Evolutionary conservation across 2,888 invertebrate species (phyloP).

Genomic region (Apoda limacodes): DNA sequence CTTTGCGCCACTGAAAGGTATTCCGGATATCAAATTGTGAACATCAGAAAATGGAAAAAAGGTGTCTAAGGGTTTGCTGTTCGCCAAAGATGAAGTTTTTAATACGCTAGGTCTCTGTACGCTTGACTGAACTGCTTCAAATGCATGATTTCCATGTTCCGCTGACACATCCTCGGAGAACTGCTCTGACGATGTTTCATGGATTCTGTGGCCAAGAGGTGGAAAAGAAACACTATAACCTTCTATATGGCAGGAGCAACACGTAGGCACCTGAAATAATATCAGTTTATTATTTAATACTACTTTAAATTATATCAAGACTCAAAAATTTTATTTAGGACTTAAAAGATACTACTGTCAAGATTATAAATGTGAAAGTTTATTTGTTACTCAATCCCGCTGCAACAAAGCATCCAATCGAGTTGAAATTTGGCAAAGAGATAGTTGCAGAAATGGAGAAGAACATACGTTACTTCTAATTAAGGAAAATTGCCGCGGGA

Average conservation of each 20-base stretch:
- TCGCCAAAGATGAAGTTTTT: slow-evolving; percentile 42
- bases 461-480: no score
- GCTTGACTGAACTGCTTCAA: slow-evolving; percentile 53
- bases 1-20: slow-evolving; percentile 37
- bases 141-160: slow-evolving; percentile 56
- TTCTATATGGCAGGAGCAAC: slow-evolving; percentile 85
- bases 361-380: no score
- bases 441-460: no score
- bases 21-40: slow-evolving; percentile 48
- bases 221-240: slow-evolving; percentile 79
- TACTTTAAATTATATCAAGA: no score
- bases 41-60: slow-evolving; percentile 40
- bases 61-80: slow-evolving; percentile 41
- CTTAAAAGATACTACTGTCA: no score
- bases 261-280: slow-evolving; percentile 75
- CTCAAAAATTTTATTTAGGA: no score
- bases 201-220: slow-evolving; percentile 67
- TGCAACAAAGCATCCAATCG: no score
- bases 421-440: no score
- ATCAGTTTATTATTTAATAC: no score
- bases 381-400: no score
- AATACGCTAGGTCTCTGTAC: slow-evolving; percentile 41
- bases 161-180: slow-evolving; percentile 68
- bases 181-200: slow-evolving; percentile 59
- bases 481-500: no score